Base-by-base conservation (phyloP, 2,888 invertebrate genomes). In the Strigamia maritima region DNA sequence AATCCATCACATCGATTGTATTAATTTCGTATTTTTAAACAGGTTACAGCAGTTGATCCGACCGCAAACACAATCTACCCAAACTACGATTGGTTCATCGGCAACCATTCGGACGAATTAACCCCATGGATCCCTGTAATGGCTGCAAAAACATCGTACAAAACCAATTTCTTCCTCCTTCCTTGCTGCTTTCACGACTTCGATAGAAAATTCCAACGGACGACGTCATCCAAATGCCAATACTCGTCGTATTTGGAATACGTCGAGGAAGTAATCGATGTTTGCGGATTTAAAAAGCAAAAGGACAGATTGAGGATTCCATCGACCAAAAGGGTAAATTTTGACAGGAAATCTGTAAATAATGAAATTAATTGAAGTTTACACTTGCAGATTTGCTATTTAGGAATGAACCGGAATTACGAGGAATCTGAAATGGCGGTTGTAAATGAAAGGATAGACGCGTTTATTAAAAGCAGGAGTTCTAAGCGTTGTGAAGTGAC, bases 51-150 rank as follows among this genome's bases (percentile, higher is more conserved):
- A 2, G 89, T 95, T 79, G 89, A 89, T 80, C 94, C 94, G 76
- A 91, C 91, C 12, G 89, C 91, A 81, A 85, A 89, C 77, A 89
- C 89, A 81, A 84, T 90, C 70, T 94, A 92, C 84, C 90, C 92
- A 10, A 89, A 91, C n/a, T 89, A 89, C 35, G 93, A 95, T 84
- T 97, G 97, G 97, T 87, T 99, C 77, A 96, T 99, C 85, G 99
- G 98, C 78, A 99, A 99, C 87, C 99, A 99, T 88, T 97, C 97
- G 16, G 99, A 99, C 88, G 98, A 99, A 86, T 87, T 99, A n/a
- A 98, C 98, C 10, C 97, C 98, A 0, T 99, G 98, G 98, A 92
- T 99, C 83, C 97, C 98, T 24, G 92, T 98, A 0, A 91, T 98
- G 83, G 93, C 98, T 31, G 91, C 94, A 79, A 86, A 85, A 79